Conservation (phyloP, 64 coral and sea anemone genomes). For the Astreopora myriophthalma region DNA sequence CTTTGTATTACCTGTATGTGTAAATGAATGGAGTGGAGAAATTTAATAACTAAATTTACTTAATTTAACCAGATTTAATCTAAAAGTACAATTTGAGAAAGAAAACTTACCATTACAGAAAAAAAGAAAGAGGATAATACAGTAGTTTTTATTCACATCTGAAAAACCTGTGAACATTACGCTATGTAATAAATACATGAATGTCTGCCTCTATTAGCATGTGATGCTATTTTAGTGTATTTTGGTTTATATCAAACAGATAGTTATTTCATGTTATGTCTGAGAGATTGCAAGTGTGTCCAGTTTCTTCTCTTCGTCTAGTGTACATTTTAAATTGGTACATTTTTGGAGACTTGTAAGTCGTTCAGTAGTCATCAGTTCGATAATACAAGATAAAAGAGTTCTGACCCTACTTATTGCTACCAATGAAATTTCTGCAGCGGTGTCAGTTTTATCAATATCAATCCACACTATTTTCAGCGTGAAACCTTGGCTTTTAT, state of each 20-base stretch:
- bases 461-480: conserved; percentile 12
- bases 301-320: not conserved
- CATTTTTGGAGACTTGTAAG: not conserved
- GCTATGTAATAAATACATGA: not conserved
- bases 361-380: conserved; percentile 27
- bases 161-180: not conserved
- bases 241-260: not conserved
- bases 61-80: not conserved
- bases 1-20: too few relatives aligned
- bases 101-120: not conserved
- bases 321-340: not conserved
- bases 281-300: not conserved
- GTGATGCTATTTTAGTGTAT: not conserved
- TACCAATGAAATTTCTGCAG: conserved; percentile 2
- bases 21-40: too few relatives aligned
- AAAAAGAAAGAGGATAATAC: not conserved
- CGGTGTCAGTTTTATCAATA: not conserved
- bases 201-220: not conserved
- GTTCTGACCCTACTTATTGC: conserved; percentile 11
- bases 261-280: not conserved
- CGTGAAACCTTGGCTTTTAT: conserved; percentile 27
- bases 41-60: not conserved
- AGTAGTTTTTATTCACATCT: too few relatives aligned
- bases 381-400: not conserved
- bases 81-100: not conserved